Percentiles rank a stretch among this genome's conserved stretches.
Conservation (phyloP, 2,888 invertebrate species). For the Bedellia somnulentella region DNA sequence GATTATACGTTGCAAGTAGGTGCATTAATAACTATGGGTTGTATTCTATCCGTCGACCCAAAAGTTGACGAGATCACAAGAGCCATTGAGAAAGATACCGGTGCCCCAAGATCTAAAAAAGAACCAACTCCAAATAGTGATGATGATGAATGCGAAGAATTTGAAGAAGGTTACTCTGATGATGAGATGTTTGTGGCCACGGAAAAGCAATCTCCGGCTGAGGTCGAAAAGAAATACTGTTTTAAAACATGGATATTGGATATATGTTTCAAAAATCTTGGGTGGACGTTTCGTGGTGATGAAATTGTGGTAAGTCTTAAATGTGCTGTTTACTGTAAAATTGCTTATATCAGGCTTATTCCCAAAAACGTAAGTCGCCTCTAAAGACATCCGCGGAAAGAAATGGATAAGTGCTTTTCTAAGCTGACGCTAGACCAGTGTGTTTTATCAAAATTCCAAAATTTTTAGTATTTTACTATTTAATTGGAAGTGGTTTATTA, state of each 20-base stretch:
- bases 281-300: slow-evolving; percentile 34
- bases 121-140: slow-evolving; percentile 6
- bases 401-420: too few relatives aligned
- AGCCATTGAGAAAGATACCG: slow-evolving; percentile 50
- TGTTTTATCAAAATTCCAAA: too few relatives aligned
- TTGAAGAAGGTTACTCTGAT: slow-evolving; percentile 48
- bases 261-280: slow-evolving; percentile 62
- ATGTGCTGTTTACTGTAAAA: too few relatives aligned
- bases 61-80: slow-evolving; percentile 64
- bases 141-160: slow-evolving; percentile 35
- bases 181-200: slow-evolving; percentile 29
- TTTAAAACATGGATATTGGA: slow-evolving; percentile 64
- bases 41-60: slow-evolving; percentile 67
- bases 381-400: too few relatives aligned
- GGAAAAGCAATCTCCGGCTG: slow-evolving; percentile 12
- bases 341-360: too few relatives aligned
- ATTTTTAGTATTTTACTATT: too few relatives aligned
- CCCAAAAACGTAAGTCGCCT: too few relatives aligned
- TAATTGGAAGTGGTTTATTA: too few relatives aligned
- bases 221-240: slow-evolving; percentile 24
- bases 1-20: slow-evolving; percentile 74
- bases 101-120: slow-evolving; percentile 11
- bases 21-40: slow-evolving; percentile 72
- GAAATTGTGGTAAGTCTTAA: slow-evolving; percentile 26
- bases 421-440: too few relatives aligned